Evolutionary conservation across 2,113 vertebrate species (phyloP), one percentile per base, ranked within the genome.

Genomic region (Sceloporus undulatus): DNA sequence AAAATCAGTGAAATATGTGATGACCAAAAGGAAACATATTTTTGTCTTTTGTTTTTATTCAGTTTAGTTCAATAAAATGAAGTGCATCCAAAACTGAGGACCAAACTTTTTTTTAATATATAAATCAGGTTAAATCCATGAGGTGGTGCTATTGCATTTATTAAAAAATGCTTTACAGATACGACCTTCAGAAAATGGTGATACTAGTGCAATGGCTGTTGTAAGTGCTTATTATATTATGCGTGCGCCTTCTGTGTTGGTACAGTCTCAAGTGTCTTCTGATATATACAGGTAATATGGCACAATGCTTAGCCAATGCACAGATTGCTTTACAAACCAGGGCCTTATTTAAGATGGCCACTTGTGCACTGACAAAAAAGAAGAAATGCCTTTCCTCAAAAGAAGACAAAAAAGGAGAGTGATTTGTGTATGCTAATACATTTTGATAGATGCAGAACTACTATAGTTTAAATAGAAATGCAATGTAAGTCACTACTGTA

Each of bases 141-240:
- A 81, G 78, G 78, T 87, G 78, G 85, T 74, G 78, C 78, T 87
- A 80, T 81, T 87, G 78, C 59, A 74, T 80, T 87, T 81, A 38
- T 59, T 80, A 29, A 56, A 29, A 27, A 56, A 38, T 62, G 29
- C 8, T 29, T 62, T 85, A 62, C 16, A 19, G 70, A 38, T 84
- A 7, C 77, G 75, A n/a, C 75, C 62, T 79, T 70, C 27, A 23
- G 9, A 86, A 70, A 73, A 52, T 85, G 25, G 34, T 13, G 40
- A 2, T 71, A 16, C 34, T 13, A 4, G 9, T 73, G 54, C 34
- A 42, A 40, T 25, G 23, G 66, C 42, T 2, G 52, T 59, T 42
- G 52, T 27, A 23, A 29, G 19, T 73, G 34, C 16, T 73, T 11
- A 54, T 56, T 14, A 29, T 38, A 54, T 54, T 70, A 14, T 6